phyloP scores from a whole-genome alignment of 2,888 invertebrate species.

The Brachypalpus laphriformis region DNA sequence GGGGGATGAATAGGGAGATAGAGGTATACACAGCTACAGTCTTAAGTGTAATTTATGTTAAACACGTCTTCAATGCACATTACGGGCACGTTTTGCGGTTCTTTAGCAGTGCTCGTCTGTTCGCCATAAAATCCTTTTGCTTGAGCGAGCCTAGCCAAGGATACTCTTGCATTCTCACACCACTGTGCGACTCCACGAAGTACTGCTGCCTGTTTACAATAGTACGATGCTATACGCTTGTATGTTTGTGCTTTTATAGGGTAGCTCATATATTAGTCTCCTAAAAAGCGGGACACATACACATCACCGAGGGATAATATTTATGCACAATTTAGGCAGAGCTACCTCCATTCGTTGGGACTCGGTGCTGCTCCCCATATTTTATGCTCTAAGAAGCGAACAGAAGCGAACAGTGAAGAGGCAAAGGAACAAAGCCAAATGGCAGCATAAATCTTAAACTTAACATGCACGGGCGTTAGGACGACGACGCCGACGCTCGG shows the following conservation, averaged over 20 bases:
- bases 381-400: slow-evolving; percentile 47
- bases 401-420: slow-evolving; percentile 16
- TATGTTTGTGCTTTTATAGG: slow-evolving; percentile 50
- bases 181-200: background rate
- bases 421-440: slow-evolving; percentile 64
- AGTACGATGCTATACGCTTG: background rate
- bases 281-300: slow-evolving; percentile 8
- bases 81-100: slow-evolving; percentile 75
- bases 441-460: slow-evolving; percentile 71
- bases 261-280: slow-evolving; percentile 63
- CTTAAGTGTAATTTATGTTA: slow-evolving; percentile 75
- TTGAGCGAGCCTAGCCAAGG: slow-evolving; percentile 35
- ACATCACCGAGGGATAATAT: slow-evolving; percentile 62
- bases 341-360: slow-evolving; percentile 58
- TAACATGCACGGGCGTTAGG: slow-evolving; percentile 48
- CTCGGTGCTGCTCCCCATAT: slow-evolving; percentile 54
- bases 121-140: slow-evolving; percentile 48
- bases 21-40: slow-evolving; percentile 46
- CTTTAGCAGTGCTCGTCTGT: slow-evolving; percentile 52
- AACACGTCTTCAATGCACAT: slow-evolving; percentile 75
- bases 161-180: background rate
- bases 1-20: too few relatives aligned
- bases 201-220: background rate
- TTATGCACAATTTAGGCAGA: slow-evolving; percentile 70
- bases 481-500: slow-evolving; percentile 15